Evolutionary conservation across 2,113 vertebrate species (phyloP).

Genomic region (Lycaon pictus): DNA sequence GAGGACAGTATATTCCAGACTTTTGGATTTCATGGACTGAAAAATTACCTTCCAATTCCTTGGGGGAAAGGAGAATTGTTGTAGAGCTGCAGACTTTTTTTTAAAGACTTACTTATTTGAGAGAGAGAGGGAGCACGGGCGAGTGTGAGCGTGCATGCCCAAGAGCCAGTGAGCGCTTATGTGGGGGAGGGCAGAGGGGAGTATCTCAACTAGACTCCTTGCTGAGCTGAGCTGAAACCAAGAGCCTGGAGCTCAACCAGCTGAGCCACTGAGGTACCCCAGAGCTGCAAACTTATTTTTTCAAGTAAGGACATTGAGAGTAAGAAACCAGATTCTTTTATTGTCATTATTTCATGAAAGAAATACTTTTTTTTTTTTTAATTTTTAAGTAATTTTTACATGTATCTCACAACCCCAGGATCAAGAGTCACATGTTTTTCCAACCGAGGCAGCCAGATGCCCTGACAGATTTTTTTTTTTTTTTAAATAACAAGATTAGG

Average conservation of each 20-base stretch:
- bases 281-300: background rate
- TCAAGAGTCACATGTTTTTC: background rate
- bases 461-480: background rate
- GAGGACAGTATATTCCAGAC: background rate
- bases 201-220: background rate
- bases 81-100: background rate
- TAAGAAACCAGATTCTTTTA: background rate
- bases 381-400: background rate
- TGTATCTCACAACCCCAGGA: background rate
- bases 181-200: background rate
- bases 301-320: background rate
- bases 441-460: background rate
- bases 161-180: background rate
- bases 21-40: background rate
- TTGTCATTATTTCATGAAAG: constrained; percentile 12
- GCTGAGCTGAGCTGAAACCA: background rate
- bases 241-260: background rate
- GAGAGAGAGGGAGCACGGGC: background rate
- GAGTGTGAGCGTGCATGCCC: background rate
- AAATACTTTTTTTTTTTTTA: background rate
- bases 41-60: background rate
- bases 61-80: background rate
- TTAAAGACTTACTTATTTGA: background rate
- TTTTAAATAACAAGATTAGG: background rate
- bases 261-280: background rate